Evolutionary conservation across 1,140 invertebrate genomes (phyloP), one percentile per base, ranked within the genome.

Genomic region (Penaeus chinensis): DNA sequence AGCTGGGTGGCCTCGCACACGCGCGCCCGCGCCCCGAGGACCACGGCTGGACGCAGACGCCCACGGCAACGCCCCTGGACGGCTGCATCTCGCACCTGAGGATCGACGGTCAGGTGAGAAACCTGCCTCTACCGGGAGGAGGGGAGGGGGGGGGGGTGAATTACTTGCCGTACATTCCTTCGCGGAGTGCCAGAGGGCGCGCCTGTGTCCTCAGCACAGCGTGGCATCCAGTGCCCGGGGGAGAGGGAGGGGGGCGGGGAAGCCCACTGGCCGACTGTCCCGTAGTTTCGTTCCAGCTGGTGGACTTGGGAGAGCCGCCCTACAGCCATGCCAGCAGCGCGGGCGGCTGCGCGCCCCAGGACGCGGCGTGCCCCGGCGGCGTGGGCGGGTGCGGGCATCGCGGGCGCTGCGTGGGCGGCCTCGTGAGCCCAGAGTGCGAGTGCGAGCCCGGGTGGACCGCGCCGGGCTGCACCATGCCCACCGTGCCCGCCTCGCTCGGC

Each of bases 91-190:
- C 86, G 22, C 86, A 87, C 19, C 71, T 87, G 63, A 82, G 66
- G n/a, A 27, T 87, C 32, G 82, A 87, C 63, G 78, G 86, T 82
- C 80, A 87, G 86, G 86, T 87, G 74, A 82, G 86, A 54, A 54
- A 22, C n/a, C n/a, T 37, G n/a, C 62, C 84, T 42, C 18, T 79
- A 77, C 27, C 20, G 61, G 27, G 54, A 37, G 24, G 19, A 22
- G 22, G 27, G 54, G 54, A 16, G 54, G 54, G 54, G 54, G 54
- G 54, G 2, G 54, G 16, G 54, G 2, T 54, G 54, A 16, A 54
- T 13, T 13, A 11, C 8, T 54, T 54, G 54, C 54, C 16, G 10
- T 5, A 11, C 8, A 0, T 13, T 11, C 54, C 54, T 54, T 54
- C 54, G 16, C 2, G 54, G 54, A 54, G 16, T 13, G 54, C 10